Conservation (phyloP, 2,797 vertebrate species). For the Chelon labrosus region DNA sequence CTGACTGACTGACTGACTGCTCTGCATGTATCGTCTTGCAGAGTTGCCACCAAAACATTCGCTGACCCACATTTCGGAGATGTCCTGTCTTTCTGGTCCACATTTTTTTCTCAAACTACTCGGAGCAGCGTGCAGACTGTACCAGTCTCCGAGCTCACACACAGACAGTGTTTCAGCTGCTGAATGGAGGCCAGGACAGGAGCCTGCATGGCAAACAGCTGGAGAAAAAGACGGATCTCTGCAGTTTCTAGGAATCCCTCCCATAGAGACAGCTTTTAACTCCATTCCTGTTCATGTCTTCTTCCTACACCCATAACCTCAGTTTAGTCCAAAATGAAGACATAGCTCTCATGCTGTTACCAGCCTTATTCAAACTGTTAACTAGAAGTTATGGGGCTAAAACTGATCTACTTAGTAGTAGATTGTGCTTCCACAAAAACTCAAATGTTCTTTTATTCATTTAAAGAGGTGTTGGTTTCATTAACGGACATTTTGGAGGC, state of each 20-base stretch:
- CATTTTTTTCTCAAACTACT: not conserved
- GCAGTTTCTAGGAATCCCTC: conserved; percentile 31
- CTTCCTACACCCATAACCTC: too few relatives aligned
- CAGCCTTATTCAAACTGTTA: too few relatives aligned
- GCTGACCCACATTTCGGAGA: conserved; percentile 67
- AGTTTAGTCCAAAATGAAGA: conserved; percentile 36
- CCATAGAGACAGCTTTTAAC: conserved; percentile 21
- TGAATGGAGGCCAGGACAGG: conserved; percentile 28
- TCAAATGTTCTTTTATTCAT: not conserved
- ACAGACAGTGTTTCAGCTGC: conserved; percentile 49
- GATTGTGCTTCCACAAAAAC: not conserved
- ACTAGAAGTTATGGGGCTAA: too few relatives aligned
- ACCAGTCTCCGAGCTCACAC: conserved; percentile 13
- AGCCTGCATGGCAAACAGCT: conserved; percentile 11
- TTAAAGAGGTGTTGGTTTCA: not conserved
- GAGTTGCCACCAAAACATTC: conserved; percentile 54
- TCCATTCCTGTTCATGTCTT: conserved; percentile 7
- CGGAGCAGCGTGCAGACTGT: conserved; percentile 13
- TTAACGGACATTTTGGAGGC: not conserved
- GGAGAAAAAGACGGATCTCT: conserved; percentile 5
- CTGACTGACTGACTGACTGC: conserved; percentile 3
- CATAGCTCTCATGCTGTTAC: conserved; percentile 44
- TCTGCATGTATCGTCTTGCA: conserved; percentile 63
- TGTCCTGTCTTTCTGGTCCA: conserved; percentile 29
- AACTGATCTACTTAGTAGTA: too few relatives aligned